Base-by-base conservation (phyloP, 2,113 vertebrate genomes). In the Mesocricetus auratus region DNA sequence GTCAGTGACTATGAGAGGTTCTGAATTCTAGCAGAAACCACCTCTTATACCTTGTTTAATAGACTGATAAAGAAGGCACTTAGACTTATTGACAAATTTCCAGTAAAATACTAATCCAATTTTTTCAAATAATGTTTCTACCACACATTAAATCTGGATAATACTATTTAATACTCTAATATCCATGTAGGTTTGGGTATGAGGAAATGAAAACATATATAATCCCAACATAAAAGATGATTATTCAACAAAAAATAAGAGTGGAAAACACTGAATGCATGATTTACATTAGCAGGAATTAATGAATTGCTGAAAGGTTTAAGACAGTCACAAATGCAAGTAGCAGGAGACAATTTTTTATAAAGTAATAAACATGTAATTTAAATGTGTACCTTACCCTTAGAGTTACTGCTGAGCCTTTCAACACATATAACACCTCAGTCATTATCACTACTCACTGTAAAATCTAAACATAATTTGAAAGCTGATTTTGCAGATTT, bases 281-380 rank as follows among this genome's bases (percentile, higher is more conserved):
- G 33, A 36, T 15, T 47, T 16, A 42, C 1, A 2, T 60, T 3
- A 45, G 29, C 0, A 78, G 3, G 0, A 86, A 60, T 68, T 45
- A 31, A 16, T 62, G 17, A 89, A 1, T 3, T 56, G 19, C 0
- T 56, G 13, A 42, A 12, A n/a, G n/a, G 62, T 33, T 89, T 68
- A 68, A 16, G 26, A 69, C 21, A 7, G 15, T 24, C 2, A 58
- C 29, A 73, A 6, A 56, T 13, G n/a, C 36, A 13, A 89, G 17
- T 21, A 71, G 2, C 8, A 2, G 0, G 2, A 33, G 2, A 17
- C 29, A 19, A 53, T 39, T 8, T 0, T 22, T 10, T 53, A 19
- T 31, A 21, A 45, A 60, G 13, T 5, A n/a, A 29, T 0, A 21
- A 15, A 42, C 12, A 26, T 26, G 0, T 50, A 42, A 29, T 50